Conservation (phyloP, 2,888 invertebrate species). For the Netelia inedita region DNA sequence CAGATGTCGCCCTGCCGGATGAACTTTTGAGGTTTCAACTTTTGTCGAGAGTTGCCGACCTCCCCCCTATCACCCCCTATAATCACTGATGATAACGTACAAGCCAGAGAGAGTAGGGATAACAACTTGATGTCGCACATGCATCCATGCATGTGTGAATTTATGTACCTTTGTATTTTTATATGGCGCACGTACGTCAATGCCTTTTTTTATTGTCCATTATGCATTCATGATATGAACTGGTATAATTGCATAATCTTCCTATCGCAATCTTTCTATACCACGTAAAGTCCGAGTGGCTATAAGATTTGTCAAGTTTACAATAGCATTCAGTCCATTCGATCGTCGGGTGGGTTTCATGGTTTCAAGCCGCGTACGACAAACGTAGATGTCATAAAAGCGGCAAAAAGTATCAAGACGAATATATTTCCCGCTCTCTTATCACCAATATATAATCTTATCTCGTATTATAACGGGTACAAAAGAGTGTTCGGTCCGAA, state of each 20-base stretch:
- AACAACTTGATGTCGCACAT: too few relatives aligned
- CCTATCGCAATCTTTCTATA: constrained; percentile 1
- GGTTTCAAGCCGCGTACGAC: background rate
- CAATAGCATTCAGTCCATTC: too few relatives aligned
- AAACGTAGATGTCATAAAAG: background rate
- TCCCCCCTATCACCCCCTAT: too few relatives aligned
- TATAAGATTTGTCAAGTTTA: too few relatives aligned
- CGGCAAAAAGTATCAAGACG: background rate
- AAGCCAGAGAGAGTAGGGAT: background rate
- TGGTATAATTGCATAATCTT: background rate
- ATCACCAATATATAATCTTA: background rate
- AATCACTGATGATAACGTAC: too few relatives aligned
- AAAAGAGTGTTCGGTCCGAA: background rate
- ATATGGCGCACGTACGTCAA: too few relatives aligned
- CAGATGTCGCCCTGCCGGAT: too few relatives aligned
- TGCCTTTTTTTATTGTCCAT: too few relatives aligned
- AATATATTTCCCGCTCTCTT: background rate
- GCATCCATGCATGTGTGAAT: too few relatives aligned
- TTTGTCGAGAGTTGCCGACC: too few relatives aligned
- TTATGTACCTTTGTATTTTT: too few relatives aligned
- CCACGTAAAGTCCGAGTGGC: background rate
- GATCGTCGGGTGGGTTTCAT: background rate
- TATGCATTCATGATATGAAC: background rate
- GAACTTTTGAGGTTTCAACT: too few relatives aligned
- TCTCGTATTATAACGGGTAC: background rate